Evolutionary conservation across 2,113 vertebrate species (phyloP).

Genomic region (Pithys albifrons): DNA sequence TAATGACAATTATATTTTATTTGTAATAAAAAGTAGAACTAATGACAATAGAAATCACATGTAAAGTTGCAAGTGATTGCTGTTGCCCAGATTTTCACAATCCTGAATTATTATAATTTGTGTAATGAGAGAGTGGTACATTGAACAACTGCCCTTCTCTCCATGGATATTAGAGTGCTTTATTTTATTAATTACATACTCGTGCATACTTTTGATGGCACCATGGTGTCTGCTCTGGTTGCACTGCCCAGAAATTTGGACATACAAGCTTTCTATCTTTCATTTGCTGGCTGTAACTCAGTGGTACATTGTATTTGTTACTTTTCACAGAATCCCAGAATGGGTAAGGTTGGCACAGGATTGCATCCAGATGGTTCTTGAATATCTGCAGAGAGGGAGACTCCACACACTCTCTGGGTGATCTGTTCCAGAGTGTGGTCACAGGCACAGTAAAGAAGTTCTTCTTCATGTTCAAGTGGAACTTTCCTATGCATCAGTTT

Average conservation of each 20-base stretch:
- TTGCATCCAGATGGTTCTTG: not conserved
- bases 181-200: not conserved
- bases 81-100: not conserved
- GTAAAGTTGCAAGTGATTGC: not conserved
- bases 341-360: not conserved
- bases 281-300: not conserved
- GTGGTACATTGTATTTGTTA: rapidly evolving
- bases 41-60: not conserved
- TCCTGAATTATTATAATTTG: not conserved
- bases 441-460: not conserved
- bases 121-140: not conserved
- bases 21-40: not conserved
- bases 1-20: not conserved
- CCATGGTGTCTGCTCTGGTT: not conserved
- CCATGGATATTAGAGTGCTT: not conserved
- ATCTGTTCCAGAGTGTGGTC: not conserved
- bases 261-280: not conserved
- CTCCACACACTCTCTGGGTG: not conserved
- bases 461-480: not conserved
- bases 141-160: not conserved
- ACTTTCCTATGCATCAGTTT: rapidly evolving
- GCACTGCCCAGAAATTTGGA: not conserved
- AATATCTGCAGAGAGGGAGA: not conserved
- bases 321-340: not conserved
- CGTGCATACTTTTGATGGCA: not conserved